Conservation (phyloP, 1,140 invertebrate genomes). For the Hormaphis cornu region DNA sequence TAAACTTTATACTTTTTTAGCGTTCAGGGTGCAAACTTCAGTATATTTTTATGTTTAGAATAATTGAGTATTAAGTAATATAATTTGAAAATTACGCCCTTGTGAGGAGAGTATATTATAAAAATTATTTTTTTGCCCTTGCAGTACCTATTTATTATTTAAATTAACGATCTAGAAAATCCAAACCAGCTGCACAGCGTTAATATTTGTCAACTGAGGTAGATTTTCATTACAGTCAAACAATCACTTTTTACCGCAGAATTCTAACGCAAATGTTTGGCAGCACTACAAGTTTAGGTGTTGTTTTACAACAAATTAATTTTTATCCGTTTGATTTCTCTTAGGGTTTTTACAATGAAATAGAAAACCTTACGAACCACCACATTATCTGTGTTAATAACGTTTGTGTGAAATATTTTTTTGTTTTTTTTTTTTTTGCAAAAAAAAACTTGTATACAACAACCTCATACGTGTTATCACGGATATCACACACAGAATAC, state of each 20-base stretch:
- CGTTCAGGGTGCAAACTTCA: too few relatives aligned
- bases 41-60: too few relatives aligned
- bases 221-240: background rate
- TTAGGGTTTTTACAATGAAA: background rate
- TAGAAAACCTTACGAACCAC: background rate
- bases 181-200: too few relatives aligned
- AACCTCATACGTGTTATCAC: too few relatives aligned
- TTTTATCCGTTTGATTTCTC: constrained; percentile 3
- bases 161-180: too few relatives aligned
- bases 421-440: background rate
- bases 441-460: background rate
- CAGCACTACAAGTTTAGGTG: background rate
- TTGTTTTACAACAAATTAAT: background rate
- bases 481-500: too few relatives aligned
- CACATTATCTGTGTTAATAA: background rate
- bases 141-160: too few relatives aligned
- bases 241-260: background rate
- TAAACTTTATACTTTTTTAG: too few relatives aligned
- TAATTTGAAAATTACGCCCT: too few relatives aligned
- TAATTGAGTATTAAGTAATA: too few relatives aligned
- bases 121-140: too few relatives aligned
- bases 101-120: too few relatives aligned
- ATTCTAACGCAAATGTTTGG: background rate
- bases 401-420: background rate
- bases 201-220: background rate